Evolutionary conservation across 2,113 vertebrate genomes (phyloP).

Genomic region (Spheniscus mendiculus): DNA sequence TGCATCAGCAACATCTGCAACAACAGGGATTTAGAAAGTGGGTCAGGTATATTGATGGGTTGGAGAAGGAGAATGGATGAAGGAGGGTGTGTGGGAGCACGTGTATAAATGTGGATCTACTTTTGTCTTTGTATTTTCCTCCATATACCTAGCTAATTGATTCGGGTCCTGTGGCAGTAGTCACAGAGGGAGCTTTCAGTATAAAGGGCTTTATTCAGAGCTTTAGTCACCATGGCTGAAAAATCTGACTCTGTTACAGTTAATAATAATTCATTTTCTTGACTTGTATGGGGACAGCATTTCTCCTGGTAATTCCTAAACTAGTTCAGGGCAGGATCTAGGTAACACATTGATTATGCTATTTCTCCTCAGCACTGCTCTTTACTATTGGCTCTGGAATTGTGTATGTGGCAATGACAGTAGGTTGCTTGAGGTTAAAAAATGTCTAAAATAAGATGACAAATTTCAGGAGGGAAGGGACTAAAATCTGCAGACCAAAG

Average conservation of each 20-base stretch:
- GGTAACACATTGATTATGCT: not conserved
- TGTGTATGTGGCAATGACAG: not conserved
- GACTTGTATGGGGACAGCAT: not conserved
- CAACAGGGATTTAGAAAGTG: constrained; percentile 51
- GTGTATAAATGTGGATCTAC: not conserved
- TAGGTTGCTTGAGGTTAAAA: not conserved
- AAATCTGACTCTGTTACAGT: not conserved
- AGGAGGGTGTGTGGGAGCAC: not conserved
- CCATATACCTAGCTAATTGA: not conserved
- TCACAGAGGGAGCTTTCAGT: not conserved
- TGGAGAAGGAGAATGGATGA: not conserved
- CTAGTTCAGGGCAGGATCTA: not conserved
- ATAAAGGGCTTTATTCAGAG: not conserved
- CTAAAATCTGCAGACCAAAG: not conserved
- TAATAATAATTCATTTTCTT: not conserved
- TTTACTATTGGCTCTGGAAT: not conserved
- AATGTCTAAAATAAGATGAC: not conserved
- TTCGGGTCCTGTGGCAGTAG: not conserved
- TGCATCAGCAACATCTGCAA: constrained; percentile 54
- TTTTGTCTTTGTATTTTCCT: not conserved
- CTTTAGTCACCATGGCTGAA: not conserved
- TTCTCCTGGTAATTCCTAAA: not conserved
- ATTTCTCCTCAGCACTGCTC: not conserved
- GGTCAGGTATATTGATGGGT: constrained; percentile 40
- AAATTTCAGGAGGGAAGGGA: not conserved